These are phyloP conservation scores for Pentamera pediparva DNA, from an alignment of 53 echinoderm and acorn worm species.

Conservation along the genomic window DNA sequence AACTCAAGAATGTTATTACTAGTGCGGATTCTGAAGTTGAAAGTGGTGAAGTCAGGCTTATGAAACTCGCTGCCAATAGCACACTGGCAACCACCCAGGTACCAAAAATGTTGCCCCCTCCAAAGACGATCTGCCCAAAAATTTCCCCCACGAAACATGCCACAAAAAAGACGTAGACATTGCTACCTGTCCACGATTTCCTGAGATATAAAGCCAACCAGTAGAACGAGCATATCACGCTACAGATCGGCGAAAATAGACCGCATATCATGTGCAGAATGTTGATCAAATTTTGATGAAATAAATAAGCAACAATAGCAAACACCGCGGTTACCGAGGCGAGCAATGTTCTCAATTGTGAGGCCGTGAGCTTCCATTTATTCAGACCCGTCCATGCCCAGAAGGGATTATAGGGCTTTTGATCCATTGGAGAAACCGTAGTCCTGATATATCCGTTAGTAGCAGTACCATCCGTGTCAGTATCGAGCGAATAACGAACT, in stretches of 20 bases:
- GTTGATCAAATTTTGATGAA: conserved; percentile 70
- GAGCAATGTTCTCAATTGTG: conserved; percentile 50
- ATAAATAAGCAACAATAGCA: conserved; percentile 59
- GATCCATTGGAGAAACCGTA: conserved; percentile 66
- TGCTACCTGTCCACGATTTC: conserved; percentile 94
- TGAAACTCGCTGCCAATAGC: conserved; percentile 60
- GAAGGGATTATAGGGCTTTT: conserved; percentile 75
- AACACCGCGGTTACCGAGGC: conserved; percentile 54
- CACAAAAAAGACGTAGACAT: conserved; percentile 94
- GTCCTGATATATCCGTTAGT: conserved; percentile 93
- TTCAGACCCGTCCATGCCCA: conserved; percentile 89
- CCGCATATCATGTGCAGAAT: conserved; percentile 81
- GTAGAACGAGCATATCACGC: conserved; percentile 93
- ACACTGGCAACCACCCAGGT: conserved; percentile 85
- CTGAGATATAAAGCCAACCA: conserved; percentile 93
- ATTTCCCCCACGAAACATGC: conserved; percentile 89
- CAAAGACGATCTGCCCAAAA: conserved; percentile 77
- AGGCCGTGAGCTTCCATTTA: conserved; percentile 56
- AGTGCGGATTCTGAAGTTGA: conserved; percentile 81
- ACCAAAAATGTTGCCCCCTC: conserved; percentile 70
- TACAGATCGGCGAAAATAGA: conserved; percentile 88
- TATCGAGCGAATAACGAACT: conserved; percentile 22
- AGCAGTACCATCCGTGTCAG: conserved; percentile 26
- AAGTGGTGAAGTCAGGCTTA: conserved; percentile 80
- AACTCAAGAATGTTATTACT: conserved; percentile 90